phyloP scores from a whole-genome alignment of 2,888 invertebrate species.

The Drosophila helvetica region DNA sequence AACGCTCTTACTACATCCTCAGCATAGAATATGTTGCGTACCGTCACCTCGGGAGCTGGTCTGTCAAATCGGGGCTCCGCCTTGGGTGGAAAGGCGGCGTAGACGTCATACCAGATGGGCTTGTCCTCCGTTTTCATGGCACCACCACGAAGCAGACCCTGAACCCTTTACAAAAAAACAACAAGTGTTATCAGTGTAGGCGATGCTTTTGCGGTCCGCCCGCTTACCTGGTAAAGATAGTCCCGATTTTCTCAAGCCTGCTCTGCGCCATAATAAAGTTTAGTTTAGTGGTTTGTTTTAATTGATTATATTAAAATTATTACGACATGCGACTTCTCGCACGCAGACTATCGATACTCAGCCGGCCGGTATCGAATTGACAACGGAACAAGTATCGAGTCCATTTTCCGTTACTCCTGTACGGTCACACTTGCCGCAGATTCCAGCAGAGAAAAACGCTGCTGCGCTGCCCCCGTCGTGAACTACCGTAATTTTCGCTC shows the following conservation, averaged over 20 bases:
- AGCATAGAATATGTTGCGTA: conserved; percentile 90
- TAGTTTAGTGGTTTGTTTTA: conserved; percentile 31
- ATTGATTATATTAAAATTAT: conserved; percentile 48
- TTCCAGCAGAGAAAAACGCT: conserved; percentile 34
- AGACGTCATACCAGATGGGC: conserved; percentile 97
- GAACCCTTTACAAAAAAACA: conserved; percentile 84
- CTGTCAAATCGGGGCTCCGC: conserved; percentile 91
- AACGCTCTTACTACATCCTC: conserved; percentile 95
- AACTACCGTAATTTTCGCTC: conserved; percentile 27
- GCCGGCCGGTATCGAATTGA: too few species aligned
- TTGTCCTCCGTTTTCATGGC: conserved; percentile 92
- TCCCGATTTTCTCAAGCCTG: conserved; percentile 89
- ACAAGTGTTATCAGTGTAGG: not conserved
- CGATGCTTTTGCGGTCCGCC: accelerated
- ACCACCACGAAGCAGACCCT: conserved; percentile 91
- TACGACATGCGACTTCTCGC: conserved; percentile 64
- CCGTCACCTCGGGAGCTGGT: conserved; percentile 86
- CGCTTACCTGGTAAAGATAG: conserved; percentile 88
- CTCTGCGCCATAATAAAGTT: conserved; percentile 87
- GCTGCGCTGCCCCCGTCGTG: conserved; percentile 5
- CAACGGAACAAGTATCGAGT: too few species aligned
- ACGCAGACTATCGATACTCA: too few species aligned
- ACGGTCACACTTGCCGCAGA: conserved; percentile 24
- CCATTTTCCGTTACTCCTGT: too few species aligned
- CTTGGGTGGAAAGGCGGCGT: conserved; percentile 95